Percentiles rank a stretch among this genome's conserved stretches.
Evolutionary conservation across 2,797 vertebrate genomes (phyloP).

Genomic region (Chaunax sp.): DNA sequence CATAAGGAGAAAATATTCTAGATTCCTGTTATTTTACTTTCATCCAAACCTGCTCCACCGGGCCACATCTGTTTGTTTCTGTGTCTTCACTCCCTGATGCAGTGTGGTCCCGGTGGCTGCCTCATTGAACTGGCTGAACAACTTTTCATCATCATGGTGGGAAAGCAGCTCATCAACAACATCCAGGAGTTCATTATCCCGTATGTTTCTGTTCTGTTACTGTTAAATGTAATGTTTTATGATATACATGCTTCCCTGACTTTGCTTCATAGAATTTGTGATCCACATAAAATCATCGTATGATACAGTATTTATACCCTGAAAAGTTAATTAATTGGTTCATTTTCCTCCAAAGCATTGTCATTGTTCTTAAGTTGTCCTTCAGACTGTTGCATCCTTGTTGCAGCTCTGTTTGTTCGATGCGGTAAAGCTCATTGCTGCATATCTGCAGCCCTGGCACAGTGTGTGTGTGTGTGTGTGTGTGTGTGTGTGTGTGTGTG

Average conservation of each 20-base stretch:
- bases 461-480: too few relatives aligned
- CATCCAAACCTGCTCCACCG: not conserved
- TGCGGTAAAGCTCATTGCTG: too few relatives aligned
- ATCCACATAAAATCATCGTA: too few relatives aligned
- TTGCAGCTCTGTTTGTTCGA: too few relatives aligned
- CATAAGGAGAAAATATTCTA: not conserved
- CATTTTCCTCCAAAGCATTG: not conserved
- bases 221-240: not conserved
- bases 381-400: slow-evolving; percentile 17
- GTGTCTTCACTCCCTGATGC: slow-evolving; percentile 42
- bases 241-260: not conserved
- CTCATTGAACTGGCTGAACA: slow-evolving; percentile 86
- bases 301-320: too few relatives aligned
- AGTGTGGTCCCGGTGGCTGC: slow-evolving; percentile 86
- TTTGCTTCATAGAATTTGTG: too few relatives aligned
- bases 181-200: slow-evolving; percentile 85
- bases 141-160: slow-evolving; percentile 89
- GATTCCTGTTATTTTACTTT: not conserved
- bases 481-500: slow-evolving; percentile 12
- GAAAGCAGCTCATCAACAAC: slow-evolving; percentile 87
- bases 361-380: not conserved
- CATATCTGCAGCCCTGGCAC: too few relatives aligned
- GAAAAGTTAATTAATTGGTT: too few relatives aligned
- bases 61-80: slow-evolving; percentile 23
- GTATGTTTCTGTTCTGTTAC: slow-evolving; percentile 67